Evolutionary conservation across 2,797 vertebrate species (phyloP).

Genomic region (Malacoraja senta): DNA sequence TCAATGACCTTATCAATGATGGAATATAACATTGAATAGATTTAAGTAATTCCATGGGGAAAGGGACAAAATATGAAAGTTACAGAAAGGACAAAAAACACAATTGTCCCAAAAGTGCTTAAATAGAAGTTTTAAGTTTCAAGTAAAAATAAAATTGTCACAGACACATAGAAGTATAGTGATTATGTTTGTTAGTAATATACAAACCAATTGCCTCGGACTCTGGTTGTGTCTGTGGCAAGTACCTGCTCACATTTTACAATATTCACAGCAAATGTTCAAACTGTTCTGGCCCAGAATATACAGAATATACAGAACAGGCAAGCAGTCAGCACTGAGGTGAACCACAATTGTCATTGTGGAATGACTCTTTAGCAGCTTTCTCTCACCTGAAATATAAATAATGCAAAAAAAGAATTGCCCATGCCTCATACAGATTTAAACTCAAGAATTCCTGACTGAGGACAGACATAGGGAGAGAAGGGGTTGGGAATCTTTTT

Average conservation of each 20-base stretch:
- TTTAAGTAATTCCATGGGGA: not conserved
- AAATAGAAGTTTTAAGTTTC: not conserved
- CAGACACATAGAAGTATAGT: too few species aligned
- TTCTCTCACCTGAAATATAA: not conserved
- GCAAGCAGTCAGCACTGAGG: not conserved
- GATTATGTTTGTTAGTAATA: too few species aligned
- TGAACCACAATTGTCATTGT: not conserved
- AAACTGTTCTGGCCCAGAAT: not conserved
- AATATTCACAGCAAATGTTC: not conserved
- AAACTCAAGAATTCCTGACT: not conserved
- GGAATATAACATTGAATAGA: not conserved
- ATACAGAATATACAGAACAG: not conserved
- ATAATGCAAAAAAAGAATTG: not conserved
- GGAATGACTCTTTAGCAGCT: not conserved
- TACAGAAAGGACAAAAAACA: not conserved
- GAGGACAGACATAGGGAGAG: not conserved
- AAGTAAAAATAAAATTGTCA: not conserved
- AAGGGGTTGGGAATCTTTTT: not conserved
- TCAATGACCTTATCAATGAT: too few species aligned
- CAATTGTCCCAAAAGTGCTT: not conserved
- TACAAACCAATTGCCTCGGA: too few species aligned
- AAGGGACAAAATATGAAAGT: not conserved
- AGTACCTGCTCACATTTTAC: not conserved
- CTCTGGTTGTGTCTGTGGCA: not conserved
- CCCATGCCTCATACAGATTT: not conserved